Conservation (phyloP, 2,797 vertebrate species). For the Myiotriccus ornatus region DNA sequence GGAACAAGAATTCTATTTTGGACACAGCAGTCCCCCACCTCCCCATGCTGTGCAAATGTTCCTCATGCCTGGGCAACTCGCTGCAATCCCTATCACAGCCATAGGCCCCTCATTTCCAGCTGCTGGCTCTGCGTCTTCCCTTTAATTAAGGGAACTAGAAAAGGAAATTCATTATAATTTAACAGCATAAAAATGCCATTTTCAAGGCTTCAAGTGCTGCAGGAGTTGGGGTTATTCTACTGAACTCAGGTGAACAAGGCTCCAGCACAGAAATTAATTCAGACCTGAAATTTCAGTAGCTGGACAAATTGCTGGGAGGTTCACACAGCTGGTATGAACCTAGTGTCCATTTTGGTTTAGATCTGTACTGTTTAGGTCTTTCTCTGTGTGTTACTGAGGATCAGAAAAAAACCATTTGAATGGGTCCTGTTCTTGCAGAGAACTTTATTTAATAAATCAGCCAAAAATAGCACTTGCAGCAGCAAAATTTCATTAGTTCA, state of each 20-base stretch:
- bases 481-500: background rate
- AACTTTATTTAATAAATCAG: background rate
- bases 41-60: background rate
- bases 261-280: background rate
- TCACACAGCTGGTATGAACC: background rate
- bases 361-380: background rate
- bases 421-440: background rate
- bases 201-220: background rate
- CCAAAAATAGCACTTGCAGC: background rate
- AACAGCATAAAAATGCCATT: background rate
- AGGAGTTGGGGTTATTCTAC: background rate
- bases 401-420: background rate
- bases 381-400: background rate
- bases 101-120: background rate
- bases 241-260: background rate
- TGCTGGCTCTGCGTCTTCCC: background rate
- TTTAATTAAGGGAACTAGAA: slow-evolving; percentile 24
- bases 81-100: background rate
- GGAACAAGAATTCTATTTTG: background rate
- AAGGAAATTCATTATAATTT: slow-evolving; percentile 1
- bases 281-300: background rate
- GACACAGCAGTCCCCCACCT: background rate
- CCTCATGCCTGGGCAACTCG: background rate
- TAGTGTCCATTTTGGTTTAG: background rate
- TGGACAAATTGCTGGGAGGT: background rate